Base-by-base conservation (phyloP, 2,797 vertebrate genomes). In the Cossypha caffra region DNA sequence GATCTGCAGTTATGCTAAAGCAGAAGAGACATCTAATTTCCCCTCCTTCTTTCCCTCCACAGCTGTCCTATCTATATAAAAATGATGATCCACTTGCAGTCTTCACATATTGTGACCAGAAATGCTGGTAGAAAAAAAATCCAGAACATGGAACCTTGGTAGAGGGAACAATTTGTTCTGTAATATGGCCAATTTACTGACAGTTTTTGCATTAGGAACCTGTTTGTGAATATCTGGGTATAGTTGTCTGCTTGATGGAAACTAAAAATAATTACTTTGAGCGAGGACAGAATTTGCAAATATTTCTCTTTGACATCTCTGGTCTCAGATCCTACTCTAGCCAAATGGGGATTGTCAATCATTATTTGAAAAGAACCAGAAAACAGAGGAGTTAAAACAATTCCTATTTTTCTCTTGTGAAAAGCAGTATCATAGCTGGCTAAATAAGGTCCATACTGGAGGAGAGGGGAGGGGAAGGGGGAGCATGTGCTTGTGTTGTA, bases 261-360 rank as follows among this genome's bases (percentile, higher is more conserved):
- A 90, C 87, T 91, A 94, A 96, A 96, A 95, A 95, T 95, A 95
- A 94, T 95, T 88, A 63, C 87, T 89, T 93, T 87, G 85, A 90
- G 50, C 58, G 75, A 52, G 72, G 86, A 88, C 29, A 88, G 90
- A 94, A 94, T 92, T 93, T 90, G 88, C 80, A 96, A 92, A 95
- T 95, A 94, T 94, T 97, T 97, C 67, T 88, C 51, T 83, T 92
- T 92, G 83, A 93, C 88, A 90, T 94, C 90, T 94, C 77, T 88
- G 77, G 77, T 90, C 83, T 96, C 28, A 1, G 77, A 93, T 82
- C 24, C n/a, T 90, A 45, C 59, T 72, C 52, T 43, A 96, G 93
- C 83, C 92, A 97, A 96, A 82, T 29, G n/a, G 73, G 20, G 48
- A 48, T 62, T 91, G 93, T 82, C 95, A 88, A 96, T 95, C 84